These are phyloP conservation scores for Leuctra nigra DNA, from an alignment of 2,888 invertebrate species.

Conservation along the genomic window DNA sequence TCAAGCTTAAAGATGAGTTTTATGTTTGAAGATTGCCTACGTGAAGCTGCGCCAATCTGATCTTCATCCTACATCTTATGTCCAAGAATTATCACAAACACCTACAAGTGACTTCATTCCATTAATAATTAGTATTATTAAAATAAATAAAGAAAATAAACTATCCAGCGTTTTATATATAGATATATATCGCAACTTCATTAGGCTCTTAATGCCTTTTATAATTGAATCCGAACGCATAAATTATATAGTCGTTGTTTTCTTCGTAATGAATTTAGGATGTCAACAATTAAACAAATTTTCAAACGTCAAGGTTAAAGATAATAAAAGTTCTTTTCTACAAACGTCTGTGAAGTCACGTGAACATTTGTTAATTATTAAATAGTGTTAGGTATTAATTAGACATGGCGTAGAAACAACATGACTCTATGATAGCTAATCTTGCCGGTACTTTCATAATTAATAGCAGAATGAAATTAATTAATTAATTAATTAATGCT, in stretches of 20 bases:
- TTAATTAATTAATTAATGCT: conserved; percentile 18
- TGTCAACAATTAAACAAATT: conserved; percentile 10
- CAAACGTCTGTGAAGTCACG: neutral
- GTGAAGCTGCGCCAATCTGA: too few species aligned
- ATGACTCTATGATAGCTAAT: conserved; percentile 3
- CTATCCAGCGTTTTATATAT: too few species aligned
- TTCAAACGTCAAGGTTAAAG: neutral
- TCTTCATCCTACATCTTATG: too few species aligned
- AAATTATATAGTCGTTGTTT: neutral
- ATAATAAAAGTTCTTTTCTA: neutral
- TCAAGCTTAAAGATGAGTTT: too few species aligned
- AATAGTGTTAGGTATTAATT: conserved; percentile 8
- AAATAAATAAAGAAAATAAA: too few species aligned
- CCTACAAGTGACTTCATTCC: too few species aligned
- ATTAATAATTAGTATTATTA: too few species aligned
- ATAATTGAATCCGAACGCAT: conserved; percentile 4
- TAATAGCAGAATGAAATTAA: conserved; percentile 14
- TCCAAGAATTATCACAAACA: too few species aligned
- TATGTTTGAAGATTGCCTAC: too few species aligned
- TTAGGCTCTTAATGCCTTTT: neutral
- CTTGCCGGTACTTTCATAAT: conserved; percentile 14
- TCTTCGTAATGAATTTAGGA: conserved; percentile 6
- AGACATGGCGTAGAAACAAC: conserved; percentile 3
- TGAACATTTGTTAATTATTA: neutral
- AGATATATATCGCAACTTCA: too few species aligned